Conservation (phyloP, 2,797 vertebrate genomes). For the Karalla daura region DNA sequence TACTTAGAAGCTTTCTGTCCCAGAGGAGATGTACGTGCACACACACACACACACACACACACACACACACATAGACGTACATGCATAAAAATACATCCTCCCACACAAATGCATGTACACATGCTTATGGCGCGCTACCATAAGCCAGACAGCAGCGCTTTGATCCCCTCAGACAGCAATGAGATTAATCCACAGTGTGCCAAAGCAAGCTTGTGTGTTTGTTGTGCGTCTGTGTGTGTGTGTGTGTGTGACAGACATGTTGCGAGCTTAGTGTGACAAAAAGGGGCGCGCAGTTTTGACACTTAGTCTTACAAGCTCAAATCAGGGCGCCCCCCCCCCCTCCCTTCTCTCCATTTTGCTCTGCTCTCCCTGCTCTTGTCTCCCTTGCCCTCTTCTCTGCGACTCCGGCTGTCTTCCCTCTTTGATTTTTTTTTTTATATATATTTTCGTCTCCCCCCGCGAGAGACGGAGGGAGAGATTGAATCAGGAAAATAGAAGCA, state of each 20-base stretch:
- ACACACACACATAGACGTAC: constrained; percentile 4
- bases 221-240: constrained; percentile 19
- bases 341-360: constrained; percentile 24
- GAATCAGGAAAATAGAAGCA: constrained; percentile 40
- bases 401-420: constrained; percentile 29
- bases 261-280: constrained; percentile 66
- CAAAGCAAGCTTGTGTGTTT: constrained; percentile 32
- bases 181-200: constrained; percentile 71
- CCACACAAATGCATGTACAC: constrained; percentile 57
- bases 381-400: constrained; percentile 42
- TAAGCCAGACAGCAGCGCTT: constrained; percentile 51
- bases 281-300: constrained; percentile 54
- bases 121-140: constrained; percentile 48
- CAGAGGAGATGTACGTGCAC: constrained; percentile 27
- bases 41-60: constrained; percentile 5
- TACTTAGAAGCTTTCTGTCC: constrained; percentile 52
- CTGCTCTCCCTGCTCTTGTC: constrained; percentile 1
- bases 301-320: constrained; percentile 61
- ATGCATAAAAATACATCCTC: constrained; percentile 46
- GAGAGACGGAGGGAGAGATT: constrained; percentile 35
- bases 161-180: constrained; percentile 71
- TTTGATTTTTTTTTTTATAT: constrained; percentile 25
- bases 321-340: constrained; percentile 31
- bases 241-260: constrained; percentile 45
- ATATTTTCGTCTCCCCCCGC: constrained; percentile 20